Evolutionary conservation across 2,888 invertebrate genomes (phyloP).

Genomic region (Rhogogaster chlorosoma): DNA sequence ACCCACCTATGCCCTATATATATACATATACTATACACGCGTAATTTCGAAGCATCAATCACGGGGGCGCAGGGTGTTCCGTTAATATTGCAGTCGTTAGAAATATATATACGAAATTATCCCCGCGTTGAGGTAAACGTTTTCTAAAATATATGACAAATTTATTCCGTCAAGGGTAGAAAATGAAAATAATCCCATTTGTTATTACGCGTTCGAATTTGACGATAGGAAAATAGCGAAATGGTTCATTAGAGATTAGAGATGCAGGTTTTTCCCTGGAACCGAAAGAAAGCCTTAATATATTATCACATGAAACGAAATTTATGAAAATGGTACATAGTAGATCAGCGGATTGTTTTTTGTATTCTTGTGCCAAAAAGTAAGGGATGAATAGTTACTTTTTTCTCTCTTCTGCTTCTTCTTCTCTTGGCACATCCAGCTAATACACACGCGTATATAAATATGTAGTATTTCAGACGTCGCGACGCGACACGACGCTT

Average conservation of each 20-base stretch:
- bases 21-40: not conserved
- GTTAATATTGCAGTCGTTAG: not conserved
- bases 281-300: no score
- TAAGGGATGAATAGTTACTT: not conserved
- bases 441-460: constrained; percentile 13
- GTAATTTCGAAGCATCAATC: not conserved
- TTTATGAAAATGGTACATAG: not conserved
- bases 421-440: not conserved
- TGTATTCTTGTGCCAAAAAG: not conserved
- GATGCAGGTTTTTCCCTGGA: no score
- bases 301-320: not conserved
- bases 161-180: no score
- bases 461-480: constrained; percentile 25
- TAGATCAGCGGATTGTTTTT: not conserved
- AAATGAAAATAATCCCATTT: no score
- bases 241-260: no score
- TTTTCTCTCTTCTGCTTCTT: not conserved
- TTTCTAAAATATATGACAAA: not conserved
- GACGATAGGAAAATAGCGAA: no score
- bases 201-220: no score
- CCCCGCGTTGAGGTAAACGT: not conserved
- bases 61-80: not conserved
- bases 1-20: not conserved
- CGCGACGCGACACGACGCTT: not conserved
- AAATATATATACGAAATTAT: not conserved